These are phyloP conservation scores for Archaeoteleia sp. DNA, from an alignment of 2,888 invertebrate genomes.

Conservation along the genomic window DNA sequence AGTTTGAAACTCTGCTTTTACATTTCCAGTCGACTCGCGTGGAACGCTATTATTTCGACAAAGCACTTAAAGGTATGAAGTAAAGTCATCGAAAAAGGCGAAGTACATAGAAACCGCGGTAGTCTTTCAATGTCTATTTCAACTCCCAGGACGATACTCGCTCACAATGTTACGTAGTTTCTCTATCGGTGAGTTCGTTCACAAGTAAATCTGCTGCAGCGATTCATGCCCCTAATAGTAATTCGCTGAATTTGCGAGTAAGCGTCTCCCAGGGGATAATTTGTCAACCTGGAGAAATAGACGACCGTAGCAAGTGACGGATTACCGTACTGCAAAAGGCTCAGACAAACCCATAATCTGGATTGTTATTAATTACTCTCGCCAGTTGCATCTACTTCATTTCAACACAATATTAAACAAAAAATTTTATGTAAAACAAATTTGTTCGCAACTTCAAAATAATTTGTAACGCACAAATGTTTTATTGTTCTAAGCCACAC, in stretches of 20 bases:
- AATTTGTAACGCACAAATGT: no score
- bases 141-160: slow-evolving; percentile 39
- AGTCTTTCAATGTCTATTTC: slow-evolving; percentile 43
- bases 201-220: slow-evolving; percentile 38
- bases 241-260: slow-evolving; percentile 50
- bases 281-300: slow-evolving; percentile 47
- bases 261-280: slow-evolving; percentile 47
- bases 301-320: slow-evolving; percentile 44
- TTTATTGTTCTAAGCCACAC: no score
- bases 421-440: no score
- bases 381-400: no score
- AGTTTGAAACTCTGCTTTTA: slow-evolving; percentile 3
- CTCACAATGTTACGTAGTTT: slow-evolving; percentile 8
- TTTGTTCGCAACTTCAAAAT: no score
- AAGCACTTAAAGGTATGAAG: slow-evolving; percentile 31
- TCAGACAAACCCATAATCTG: slow-evolving; percentile 42
- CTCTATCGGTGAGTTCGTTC: slow-evolving; percentile 23
- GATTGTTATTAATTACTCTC: slow-evolving; percentile 42
- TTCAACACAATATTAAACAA: no score
- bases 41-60: slow-evolving; percentile 33
- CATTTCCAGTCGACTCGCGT: slow-evolving; percentile 26
- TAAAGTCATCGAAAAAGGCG: slow-evolving; percentile 33
- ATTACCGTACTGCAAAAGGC: slow-evolving; percentile 40
- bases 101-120: slow-evolving; percentile 7
- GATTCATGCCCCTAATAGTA: slow-evolving; percentile 49